A percentile compares a stretch with the other conserved stretches of the same genome.
These are phyloP conservation scores for Drosophila tsacasi DNA, from an alignment of 1,140 invertebrate species.

Conservation along the genomic window DNA sequence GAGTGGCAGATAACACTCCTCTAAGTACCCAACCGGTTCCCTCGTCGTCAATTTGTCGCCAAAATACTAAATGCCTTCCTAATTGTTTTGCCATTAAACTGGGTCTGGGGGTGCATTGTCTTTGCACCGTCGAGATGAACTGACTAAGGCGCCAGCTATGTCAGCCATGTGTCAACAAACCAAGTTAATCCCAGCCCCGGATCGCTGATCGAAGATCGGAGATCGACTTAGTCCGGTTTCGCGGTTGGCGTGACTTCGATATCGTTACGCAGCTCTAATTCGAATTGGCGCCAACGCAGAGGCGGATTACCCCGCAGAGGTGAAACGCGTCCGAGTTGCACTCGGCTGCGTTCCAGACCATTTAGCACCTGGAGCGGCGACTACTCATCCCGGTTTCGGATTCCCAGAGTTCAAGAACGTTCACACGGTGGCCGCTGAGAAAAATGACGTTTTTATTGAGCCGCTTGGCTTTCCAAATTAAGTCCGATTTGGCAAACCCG, in stretches of 20 bases:
- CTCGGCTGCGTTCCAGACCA: conserved; percentile 61
- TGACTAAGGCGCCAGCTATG: conserved; percentile 72
- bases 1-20: conserved; percentile 35
- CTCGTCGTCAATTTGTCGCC: conserved; percentile 55
- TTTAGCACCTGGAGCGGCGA: conserved; percentile 55
- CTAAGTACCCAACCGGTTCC: conserved; percentile 54
- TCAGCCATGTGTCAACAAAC: conserved; percentile 63
- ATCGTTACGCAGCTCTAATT: conserved; percentile 69
- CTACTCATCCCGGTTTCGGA: conserved; percentile 18
- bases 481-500: conserved; percentile 50
- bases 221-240: conserved; percentile 61
- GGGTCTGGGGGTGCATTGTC: conserved; percentile 66
- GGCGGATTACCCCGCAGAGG: conserved; percentile 23
- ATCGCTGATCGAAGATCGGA: conserved; percentile 10
- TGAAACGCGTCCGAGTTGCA: conserved; percentile 27
- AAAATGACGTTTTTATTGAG: conserved; percentile 56
- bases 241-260: conserved; percentile 35
- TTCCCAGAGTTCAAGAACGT: conserved; percentile 71
- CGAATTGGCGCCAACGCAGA: conserved; percentile 62
- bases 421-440: conserved; percentile 35
- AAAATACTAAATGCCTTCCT: conserved; percentile 71
- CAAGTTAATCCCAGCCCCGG: conserved; percentile 49
- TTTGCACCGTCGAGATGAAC: conserved; percentile 24
- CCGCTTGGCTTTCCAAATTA: conserved; percentile 50
- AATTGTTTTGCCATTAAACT: conserved; percentile 79